Evolutionary conservation across 2,888 invertebrate species (phyloP), one percentile per base, ranked within the genome.

Genomic region (Argyra leucocephala): DNA sequence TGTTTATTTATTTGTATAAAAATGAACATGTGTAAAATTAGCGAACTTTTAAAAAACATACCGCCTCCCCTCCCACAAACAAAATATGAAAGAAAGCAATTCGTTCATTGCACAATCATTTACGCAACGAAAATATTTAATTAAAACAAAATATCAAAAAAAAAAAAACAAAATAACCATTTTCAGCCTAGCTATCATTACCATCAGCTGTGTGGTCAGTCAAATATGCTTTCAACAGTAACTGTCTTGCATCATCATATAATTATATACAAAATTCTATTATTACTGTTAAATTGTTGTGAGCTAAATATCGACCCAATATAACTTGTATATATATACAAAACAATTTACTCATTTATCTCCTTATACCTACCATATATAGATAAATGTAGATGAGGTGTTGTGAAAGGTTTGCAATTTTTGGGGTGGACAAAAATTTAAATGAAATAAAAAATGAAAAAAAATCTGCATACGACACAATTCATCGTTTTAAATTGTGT

Each of bases 1-100:
- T 48, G 48, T 48, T 48, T 48, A 48, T 48, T 7, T 31, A 7
- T 31, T 5, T 31, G 10, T 31, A 7, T 31, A 18, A 18, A 48
- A 48, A 48, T 48, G 48, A 48, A 48, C 48, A 48, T 48, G 48
- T 48, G 48, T 48, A 48, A 48, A 48, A 48, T 48, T 48, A 48
- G 48, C 48, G 48, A 48, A 48, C 48, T 48, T 5, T 48, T 18
- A 48, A 48, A 48, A 48, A 48, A 48, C 3, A 48, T 12, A 31
- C 26, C n/a, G 7, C 31, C 31, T 48, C 18, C 48, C 5, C 48
- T 18, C 48, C 4, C 48, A 48, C 18, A 12, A n/a, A 48, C 5
- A 5, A 31, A 31, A 31, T 31, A 10, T 7, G 10, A 31, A 31
- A 31, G 31, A 31, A 10, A 10, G 10, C 31, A 31, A 7, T 31